These are phyloP conservation scores for Emys orbicularis DNA, from an alignment of 2,797 vertebrate species.

Conservation along the genomic window DNA sequence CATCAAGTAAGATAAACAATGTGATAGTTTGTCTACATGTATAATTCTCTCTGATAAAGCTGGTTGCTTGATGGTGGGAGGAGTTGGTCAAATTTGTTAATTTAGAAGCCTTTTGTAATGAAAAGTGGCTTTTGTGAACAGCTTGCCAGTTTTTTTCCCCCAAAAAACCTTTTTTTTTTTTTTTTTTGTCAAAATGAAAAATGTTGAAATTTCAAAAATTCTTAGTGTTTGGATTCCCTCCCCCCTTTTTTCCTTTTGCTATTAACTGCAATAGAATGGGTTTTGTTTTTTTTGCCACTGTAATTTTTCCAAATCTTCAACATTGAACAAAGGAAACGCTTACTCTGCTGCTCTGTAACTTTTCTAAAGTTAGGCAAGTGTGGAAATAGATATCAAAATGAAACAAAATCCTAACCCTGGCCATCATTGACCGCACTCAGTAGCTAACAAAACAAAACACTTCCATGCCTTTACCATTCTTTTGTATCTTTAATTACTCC, in stretches of 20 bases:
- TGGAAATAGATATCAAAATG: too few species aligned
- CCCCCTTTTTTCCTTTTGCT: neutral
- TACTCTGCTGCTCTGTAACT: neutral
- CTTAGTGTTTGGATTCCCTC: neutral
- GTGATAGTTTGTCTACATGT: neutral
- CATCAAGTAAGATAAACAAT: constrained; percentile 37
- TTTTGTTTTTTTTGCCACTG: neutral
- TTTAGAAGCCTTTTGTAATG: neutral
- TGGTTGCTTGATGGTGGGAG: neutral
- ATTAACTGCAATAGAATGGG: neutral
- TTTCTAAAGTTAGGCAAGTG: too few species aligned
- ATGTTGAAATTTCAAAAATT: too few species aligned
- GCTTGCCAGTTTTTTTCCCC: neutral
- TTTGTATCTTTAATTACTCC: too few species aligned
- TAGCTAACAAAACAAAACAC: too few species aligned
- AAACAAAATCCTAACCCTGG: too few species aligned
- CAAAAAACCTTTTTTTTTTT: too few species aligned
- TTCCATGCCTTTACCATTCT: neutral
- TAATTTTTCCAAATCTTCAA: neutral
- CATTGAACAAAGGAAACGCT: fast-evolving
- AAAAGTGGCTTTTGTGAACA: neutral
- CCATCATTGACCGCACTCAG: too few species aligned
- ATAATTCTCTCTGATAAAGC: constrained; percentile 12
- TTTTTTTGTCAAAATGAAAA: too few species aligned
- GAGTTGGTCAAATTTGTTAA: neutral